Conservation (phyloP, 2,113 vertebrate genomes). For the Glaucidium brasilianum region DNA sequence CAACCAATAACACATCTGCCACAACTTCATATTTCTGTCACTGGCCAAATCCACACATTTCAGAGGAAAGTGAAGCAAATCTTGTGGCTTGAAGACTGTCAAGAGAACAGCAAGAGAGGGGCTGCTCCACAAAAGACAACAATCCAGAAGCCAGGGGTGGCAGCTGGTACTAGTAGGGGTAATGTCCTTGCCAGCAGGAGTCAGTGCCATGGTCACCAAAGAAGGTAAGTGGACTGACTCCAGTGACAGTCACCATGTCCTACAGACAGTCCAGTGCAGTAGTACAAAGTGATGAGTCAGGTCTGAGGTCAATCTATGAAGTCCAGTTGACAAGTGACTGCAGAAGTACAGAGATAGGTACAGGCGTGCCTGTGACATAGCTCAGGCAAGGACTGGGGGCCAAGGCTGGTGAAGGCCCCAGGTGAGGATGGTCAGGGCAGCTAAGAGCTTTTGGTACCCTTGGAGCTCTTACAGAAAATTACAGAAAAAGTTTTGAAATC, state of each 20-base stretch:
- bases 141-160: not conserved
- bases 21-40: not conserved
- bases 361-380: not conserved
- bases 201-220: not conserved
- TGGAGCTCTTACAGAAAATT: not conserved
- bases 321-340: not conserved
- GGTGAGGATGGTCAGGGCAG: not conserved
- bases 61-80: not conserved
- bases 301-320: not conserved
- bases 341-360: not conserved
- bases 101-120: not conserved
- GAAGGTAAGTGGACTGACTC: not conserved
- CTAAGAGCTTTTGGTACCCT: not conserved
- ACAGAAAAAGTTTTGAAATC: not conserved
- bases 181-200: not conserved
- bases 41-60: not conserved
- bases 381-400: not conserved
- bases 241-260: not conserved
- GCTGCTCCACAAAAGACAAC: not conserved
- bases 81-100: not conserved
- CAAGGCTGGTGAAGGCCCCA: not conserved
- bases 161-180: not conserved
- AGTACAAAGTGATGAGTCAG: not conserved
- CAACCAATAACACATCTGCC: not conserved
- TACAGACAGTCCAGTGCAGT: not conserved